A percentile compares a stretch with the other conserved stretches of the same genome.
Conservation (phyloP, 1,140 invertebrate genomes). For the Heterodera schachtii region DNA sequence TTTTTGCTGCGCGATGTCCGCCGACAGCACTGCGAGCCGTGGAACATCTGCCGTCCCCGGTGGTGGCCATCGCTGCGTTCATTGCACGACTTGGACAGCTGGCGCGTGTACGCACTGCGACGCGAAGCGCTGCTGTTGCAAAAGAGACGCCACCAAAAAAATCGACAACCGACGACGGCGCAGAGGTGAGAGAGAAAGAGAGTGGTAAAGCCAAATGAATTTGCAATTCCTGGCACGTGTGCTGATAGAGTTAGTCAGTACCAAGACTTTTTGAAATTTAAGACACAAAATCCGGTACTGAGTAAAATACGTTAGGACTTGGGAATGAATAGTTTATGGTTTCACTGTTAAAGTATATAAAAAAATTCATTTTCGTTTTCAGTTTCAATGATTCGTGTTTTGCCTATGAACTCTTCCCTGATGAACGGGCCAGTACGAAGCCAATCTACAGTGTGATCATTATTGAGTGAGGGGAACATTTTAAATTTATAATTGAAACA, state of each 20-base stretch:
- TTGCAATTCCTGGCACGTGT: too few species aligned
- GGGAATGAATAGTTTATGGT: too few species aligned
- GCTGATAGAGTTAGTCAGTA: too few species aligned
- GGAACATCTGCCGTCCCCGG: conserved; percentile 12
- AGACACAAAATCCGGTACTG: too few species aligned
- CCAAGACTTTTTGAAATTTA: too few species aligned
- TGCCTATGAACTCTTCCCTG: conserved; percentile 16
- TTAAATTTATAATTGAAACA: neutral
- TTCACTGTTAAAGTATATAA: neutral
- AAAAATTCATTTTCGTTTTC: neutral
- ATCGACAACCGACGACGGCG: neutral
- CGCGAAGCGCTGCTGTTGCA: neutral
- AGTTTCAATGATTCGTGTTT: neutral
- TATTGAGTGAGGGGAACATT: conserved; percentile 8
- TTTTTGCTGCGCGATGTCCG: conserved; percentile 2
- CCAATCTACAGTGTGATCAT: conserved; percentile 15
- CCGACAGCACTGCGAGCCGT: conserved; percentile 10
- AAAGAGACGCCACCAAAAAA: neutral
- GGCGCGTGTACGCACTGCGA: conserved; percentile 7
- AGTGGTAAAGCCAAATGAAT: neutral
- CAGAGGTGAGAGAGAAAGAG: neutral
- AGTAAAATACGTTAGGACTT: too few species aligned
- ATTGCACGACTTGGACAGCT: conserved; percentile 7
- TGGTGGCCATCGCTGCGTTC: conserved; percentile 16
- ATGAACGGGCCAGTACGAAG: neutral